phyloP scores from a whole-genome alignment of 2,113 vertebrate species.

The Pachypanchax playfairii region DNA sequence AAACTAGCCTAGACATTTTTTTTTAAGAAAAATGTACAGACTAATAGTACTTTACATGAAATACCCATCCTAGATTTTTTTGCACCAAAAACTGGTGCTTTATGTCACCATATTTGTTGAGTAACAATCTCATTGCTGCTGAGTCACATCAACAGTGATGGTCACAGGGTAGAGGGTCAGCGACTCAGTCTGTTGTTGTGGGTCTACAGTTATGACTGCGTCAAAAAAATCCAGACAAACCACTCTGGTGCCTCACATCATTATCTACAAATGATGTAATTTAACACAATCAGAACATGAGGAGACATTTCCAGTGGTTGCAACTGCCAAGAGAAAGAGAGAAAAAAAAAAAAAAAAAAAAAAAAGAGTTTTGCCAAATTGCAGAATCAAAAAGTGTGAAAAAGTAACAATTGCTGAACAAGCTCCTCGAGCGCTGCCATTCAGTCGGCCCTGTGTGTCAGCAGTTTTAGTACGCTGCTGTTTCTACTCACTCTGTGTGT shows the following conservation, averaged over 20 bases:
- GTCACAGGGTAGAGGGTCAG: neutral
- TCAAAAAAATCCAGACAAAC: neutral
- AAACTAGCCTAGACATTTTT: too few relatives aligned
- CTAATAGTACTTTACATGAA: too few relatives aligned
- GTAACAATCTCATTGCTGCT: neutral
- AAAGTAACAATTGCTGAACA: constrained; percentile 6
- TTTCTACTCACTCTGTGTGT: constrained; percentile 39
- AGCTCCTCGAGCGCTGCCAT: constrained; percentile 14
- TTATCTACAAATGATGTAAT: neutral
- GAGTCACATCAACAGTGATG: neutral
- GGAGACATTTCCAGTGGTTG: neutral
- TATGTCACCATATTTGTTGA: too few relatives aligned
- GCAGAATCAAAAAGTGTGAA: neutral
- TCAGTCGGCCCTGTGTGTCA: constrained; percentile 28
- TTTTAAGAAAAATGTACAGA: too few relatives aligned
- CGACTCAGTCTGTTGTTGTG: constrained; percentile 7
- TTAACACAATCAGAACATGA: neutral
- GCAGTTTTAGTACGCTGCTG: constrained; percentile 46
- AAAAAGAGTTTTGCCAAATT: constrained; percentile 8
- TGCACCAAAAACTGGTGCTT: neutral
- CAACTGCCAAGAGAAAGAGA: neutral
- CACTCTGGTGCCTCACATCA: constrained; percentile 1
- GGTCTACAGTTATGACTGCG: neutral
- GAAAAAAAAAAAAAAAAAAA: neutral
- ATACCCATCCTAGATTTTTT: too few relatives aligned